These are phyloP conservation scores for Heliocidaris erythrogramma DNA, from an alignment of 35 echinoderm and acorn worm genomes.

Conservation along the genomic window DNA sequence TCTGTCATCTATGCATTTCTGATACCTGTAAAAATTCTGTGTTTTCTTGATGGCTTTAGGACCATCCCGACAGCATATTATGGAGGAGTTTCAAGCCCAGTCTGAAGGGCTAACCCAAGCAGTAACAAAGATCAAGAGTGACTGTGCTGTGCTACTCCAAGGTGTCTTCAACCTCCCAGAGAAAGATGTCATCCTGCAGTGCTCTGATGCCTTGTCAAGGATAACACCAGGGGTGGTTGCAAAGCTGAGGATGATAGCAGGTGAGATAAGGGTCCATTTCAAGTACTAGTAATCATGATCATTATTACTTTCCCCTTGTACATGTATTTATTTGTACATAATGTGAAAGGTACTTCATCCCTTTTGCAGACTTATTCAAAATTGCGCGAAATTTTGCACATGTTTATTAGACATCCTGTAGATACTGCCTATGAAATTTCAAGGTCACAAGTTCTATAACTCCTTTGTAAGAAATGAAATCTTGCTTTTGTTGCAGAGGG, in stretches of 20 bases:
- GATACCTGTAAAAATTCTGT: neutral
- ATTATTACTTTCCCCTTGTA: no score
- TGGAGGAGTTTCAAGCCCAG: conserved; percentile 80
- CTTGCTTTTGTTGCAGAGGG: no score
- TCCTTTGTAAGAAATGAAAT: no score
- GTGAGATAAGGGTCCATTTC: no score
- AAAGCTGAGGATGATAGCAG: conserved; percentile 75
- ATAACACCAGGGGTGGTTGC: conserved; percentile 75
- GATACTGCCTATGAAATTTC: no score
- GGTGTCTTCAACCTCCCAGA: conserved; percentile 51
- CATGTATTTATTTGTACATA: no score
- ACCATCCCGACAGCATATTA: conserved; percentile 69
- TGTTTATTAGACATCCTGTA: no score
- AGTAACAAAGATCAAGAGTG: conserved; percentile 65
- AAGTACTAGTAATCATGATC: no score
- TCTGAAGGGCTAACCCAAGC: conserved; percentile 66
- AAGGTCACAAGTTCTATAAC: no score
- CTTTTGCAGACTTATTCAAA: no score
- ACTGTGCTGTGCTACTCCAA: conserved; percentile 56
- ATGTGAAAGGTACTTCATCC: no score
- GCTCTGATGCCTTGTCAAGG: conserved; percentile 76
- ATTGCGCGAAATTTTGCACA: no score
- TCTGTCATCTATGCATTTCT: conserved; percentile 47
- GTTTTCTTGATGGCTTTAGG: conserved; percentile 45
- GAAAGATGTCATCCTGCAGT: conserved; percentile 59